phyloP scores from a whole-genome alignment of 2,113 vertebrate species.

The Balaeniceps rex region DNA sequence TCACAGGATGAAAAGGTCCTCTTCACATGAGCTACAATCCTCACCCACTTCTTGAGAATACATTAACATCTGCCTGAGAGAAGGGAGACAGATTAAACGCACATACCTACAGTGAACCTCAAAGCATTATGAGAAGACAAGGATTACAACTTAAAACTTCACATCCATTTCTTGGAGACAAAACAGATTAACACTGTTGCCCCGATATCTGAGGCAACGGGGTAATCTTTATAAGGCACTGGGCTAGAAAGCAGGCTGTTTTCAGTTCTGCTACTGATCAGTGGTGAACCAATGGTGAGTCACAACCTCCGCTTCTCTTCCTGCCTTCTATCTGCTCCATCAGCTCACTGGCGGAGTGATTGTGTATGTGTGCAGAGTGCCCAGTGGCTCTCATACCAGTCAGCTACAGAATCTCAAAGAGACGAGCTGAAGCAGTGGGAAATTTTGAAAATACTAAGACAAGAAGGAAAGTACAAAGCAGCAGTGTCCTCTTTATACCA shows the following conservation, averaged over 20 bases:
- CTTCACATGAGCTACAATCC: constrained; percentile 90
- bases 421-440: neutral
- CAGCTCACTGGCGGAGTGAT: neutral
- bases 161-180: neutral
- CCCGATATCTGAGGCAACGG: neutral
- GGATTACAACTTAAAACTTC: neutral
- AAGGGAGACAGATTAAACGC: neutral
- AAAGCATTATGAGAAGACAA: neutral
- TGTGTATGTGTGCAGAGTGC: neutral
- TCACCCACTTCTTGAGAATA: constrained; percentile 94
- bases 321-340: neutral
- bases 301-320: neutral
- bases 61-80: constrained; percentile 89
- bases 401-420: neutral
- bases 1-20: constrained; percentile 98
- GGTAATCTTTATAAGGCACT: neutral
- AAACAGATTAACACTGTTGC: neutral
- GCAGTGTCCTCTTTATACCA: neutral
- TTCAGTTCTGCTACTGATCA: neutral
- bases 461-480: neutral
- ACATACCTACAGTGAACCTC: neutral
- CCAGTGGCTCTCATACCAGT: neutral
- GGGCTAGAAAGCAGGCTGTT: neutral
- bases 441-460: neutral
- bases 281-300: neutral